Evolutionary conservation across 2,888 invertebrate species (phyloP), one percentile per base, ranked within the genome.

Genomic region (Conus canariensis): DNA sequence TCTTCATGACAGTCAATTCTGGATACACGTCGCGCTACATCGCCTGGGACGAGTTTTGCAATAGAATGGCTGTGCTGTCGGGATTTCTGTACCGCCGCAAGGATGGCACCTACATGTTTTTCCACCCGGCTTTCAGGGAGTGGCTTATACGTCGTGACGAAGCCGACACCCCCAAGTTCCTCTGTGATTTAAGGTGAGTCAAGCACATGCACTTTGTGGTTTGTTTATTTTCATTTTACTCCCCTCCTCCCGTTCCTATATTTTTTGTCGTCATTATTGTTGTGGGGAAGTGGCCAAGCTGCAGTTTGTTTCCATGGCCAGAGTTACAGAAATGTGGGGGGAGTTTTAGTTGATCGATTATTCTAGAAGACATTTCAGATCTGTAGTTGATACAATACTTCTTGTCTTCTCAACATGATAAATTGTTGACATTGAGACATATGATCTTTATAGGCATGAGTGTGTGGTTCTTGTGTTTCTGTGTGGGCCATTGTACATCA

Each of bases 51-150:
- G 99, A 99, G 93, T 99, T 99, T 96, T 97, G 98, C 93, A 98
- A 98, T 95, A 97, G 98, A 95, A 98, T 99, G 95, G 98, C 98
- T 95, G 97, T 98, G 92, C 97, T 99, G 67, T 97, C 98, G 89
- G 98, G 98, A 88, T 98, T 99, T 95, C 97, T 99, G 45, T 98
- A 99, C 90, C 98, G 98, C 64, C 97, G 99, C 88, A 97, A 98
- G 94, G 99, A 99, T 96, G 98, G 98, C 96, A 98, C 99, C 0
- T 99, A 98, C 97, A 99, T 99, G 98, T 99, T 99, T 96, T 99
- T 99, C 97, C 99, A 99, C 96, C 99, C 99, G 0, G 98, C 99
- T 7, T 98, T 99, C 97, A 98, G 99, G 97, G 99, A 99, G 97
- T 99, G 99, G 99, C 97, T 99, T 92, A 98, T 98, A 92, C 97